phyloP scores from a whole-genome alignment of 2,888 invertebrate genomes.

The Neuroscelio doddi region DNA sequence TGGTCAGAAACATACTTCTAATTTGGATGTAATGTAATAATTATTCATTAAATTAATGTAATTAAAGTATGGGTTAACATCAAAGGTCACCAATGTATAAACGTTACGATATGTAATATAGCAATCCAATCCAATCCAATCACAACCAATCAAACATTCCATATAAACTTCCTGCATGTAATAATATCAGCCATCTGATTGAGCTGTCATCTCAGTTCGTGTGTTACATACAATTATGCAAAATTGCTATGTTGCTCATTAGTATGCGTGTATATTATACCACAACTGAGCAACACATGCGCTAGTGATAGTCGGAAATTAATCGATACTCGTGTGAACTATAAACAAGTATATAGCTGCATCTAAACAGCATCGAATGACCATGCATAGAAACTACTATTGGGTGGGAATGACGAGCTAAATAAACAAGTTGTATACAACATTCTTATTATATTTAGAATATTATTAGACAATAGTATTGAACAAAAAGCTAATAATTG shows the following conservation, averaged over 20 bases:
- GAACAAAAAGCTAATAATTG: too few relatives aligned
- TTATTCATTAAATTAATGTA: too few relatives aligned
- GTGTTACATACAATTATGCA: conserved; percentile 7
- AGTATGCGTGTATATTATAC: conserved; percentile 1
- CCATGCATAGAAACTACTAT: neutral
- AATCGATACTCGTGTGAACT: conserved; percentile 5
- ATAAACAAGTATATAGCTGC: neutral
- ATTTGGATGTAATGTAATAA: too few relatives aligned
- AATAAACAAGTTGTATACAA: too few relatives aligned
- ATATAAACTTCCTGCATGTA: neutral
- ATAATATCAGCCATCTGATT: conserved; percentile 1
- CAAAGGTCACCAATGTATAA: neutral
- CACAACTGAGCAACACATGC: neutral
- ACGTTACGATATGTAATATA: neutral
- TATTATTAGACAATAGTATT: too few relatives aligned
- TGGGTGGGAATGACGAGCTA: neutral
- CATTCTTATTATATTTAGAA: too few relatives aligned
- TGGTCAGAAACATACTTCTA: too few relatives aligned
- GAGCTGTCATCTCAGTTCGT: conserved; percentile 1
- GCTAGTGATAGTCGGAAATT: neutral
- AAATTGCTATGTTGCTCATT: conserved; percentile 1
- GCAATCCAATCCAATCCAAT: neutral
- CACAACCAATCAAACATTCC: neutral
- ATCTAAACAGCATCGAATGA: neutral
- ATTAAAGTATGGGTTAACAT: too few relatives aligned